Conservation (phyloP, 1,140 invertebrate species). For the Ericerus pela region DNA sequence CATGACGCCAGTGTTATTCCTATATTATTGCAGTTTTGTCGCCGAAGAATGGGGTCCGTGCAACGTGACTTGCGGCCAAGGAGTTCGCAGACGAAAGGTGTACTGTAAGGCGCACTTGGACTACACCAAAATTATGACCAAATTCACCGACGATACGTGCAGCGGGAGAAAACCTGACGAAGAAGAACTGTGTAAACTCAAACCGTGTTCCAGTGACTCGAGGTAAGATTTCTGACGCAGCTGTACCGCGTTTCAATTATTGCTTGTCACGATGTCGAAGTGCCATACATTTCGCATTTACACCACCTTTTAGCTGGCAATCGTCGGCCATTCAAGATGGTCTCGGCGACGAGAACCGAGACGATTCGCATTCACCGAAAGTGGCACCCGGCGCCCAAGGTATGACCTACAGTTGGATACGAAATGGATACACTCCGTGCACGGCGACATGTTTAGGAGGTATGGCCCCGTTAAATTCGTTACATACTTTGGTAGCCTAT, state of each 20-base stretch:
- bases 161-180: conserved; percentile 63
- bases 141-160: conserved; percentile 75
- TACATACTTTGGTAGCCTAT: conserved; percentile 14
- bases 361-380: conserved; percentile 29
- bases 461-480: conserved; percentile 24
- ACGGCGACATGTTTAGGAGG: conserved; percentile 88
- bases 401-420: conserved; percentile 64
- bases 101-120: conserved; percentile 87
- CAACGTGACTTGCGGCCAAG: conserved; percentile 77
- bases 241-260: not conserved
- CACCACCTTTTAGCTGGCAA: not conserved
- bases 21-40: conserved; percentile 41
- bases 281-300: not conserved
- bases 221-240: conserved; percentile 4
- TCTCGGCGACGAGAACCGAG: conserved; percentile 31
- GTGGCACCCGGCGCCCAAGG: conserved; percentile 37
- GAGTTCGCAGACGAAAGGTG: conserved; percentile 59
- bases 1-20: conserved; percentile 72
- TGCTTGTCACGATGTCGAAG: not conserved
- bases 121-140: conserved; percentile 70
- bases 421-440: conserved; percentile 74
- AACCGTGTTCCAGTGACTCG: conserved; percentile 44
- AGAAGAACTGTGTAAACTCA: conserved; percentile 58
- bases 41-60: conserved; percentile 73
- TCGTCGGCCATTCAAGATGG: conserved; percentile 13